Evolutionary conservation across 2,797 vertebrate species (phyloP), one percentile per base, ranked within the genome.

Genomic region (Neosilurus mollespiculum): DNA sequence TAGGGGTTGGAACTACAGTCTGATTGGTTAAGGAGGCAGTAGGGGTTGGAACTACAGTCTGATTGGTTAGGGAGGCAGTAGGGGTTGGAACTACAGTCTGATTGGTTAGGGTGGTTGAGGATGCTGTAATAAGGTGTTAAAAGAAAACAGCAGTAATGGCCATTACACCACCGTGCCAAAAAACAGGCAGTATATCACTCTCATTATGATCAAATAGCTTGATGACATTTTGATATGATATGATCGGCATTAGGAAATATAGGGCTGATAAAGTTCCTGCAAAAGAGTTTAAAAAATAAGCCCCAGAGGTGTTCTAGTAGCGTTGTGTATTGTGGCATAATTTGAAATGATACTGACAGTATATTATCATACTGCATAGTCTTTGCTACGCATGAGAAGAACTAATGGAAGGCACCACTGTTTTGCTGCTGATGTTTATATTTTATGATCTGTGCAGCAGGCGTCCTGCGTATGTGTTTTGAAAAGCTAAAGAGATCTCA

Each of bases 1-100:
- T 71, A 4, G 14, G 22, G 22, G 22, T 71, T 9, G 3, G 6
- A 24, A 1, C 22, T 51, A 5, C 20, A 71, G 43, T 69, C 34
- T 18, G 7, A 34, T 34, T 2, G 18, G 9, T 22, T 43, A 43
- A 0, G n/a, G 43, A 1, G 0, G 4, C 20, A 8, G 0, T 51
- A 5, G 0, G 20, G 4, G 1, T 24, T 1, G 1, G 22, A 51
- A 0, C 10, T 51, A 5, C 11, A 70, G 37, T 54, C 24, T 14
- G 18, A 34, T 34, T 66, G 12, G 18, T 69, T 11, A 43, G 8
- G 4, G 30, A 1, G 0, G 6, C 7, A 37, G 8, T 37, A 6
- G 18, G 16, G 15, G 1, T 18, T 5, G 15, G 2, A 34, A 0
- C 65, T 67, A 7, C 12, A 67, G 10, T 30, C 64, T 34, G 18